Base-by-base conservation (phyloP, 2,888 invertebrate genomes). In the Philhelius pedissequus region DNA sequence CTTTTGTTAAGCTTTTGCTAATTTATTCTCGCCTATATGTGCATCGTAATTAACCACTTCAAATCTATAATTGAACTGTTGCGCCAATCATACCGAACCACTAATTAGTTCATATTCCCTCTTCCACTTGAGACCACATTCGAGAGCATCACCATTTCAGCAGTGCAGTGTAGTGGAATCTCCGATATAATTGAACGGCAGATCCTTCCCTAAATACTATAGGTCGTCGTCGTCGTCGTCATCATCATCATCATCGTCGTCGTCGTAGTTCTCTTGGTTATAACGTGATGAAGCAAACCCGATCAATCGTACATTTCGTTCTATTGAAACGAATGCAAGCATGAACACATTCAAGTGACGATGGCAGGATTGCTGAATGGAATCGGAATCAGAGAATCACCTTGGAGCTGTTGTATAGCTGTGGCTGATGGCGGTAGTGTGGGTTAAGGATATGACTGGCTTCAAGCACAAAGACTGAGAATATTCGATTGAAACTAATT, bases 61-160 rank as follows among this genome's bases (percentile, higher is more conserved):
- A 84, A 71, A 80, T 80, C 68, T 76, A 76, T 84, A 84, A 84
- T 84, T 84, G 84, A 84, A 84, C 84, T 84, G 84, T 84, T 84
- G 84, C 84, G 80, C 84, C 80, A 84, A 83, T 83, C 74, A 83
- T 83, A 83, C 45, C 58, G 58, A 83, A 83, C 83, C 83, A 79
- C 79, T 83, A 83, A 84, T 80, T 84, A 84, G 84, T 80, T 75
- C 83, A 79, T 75, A 69, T 74, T 80, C 71, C 70, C 84, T 75
- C 75, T 71, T 78, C 58, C 79, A 80, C 80, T 84, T 68, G 84
- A 84, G 79, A 54, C 71, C 75, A 71, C 60, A 84, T 54, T 62
- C 60, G 84, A 80, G 71, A 71, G 75, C 76, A 76, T 75, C 84
- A 70, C 60, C 25, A 58, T 56, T 78, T 58, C 56, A 54, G 25